phyloP scores from a whole-genome alignment of 2,888 invertebrate species.

The Cheilosia impressa region DNA sequence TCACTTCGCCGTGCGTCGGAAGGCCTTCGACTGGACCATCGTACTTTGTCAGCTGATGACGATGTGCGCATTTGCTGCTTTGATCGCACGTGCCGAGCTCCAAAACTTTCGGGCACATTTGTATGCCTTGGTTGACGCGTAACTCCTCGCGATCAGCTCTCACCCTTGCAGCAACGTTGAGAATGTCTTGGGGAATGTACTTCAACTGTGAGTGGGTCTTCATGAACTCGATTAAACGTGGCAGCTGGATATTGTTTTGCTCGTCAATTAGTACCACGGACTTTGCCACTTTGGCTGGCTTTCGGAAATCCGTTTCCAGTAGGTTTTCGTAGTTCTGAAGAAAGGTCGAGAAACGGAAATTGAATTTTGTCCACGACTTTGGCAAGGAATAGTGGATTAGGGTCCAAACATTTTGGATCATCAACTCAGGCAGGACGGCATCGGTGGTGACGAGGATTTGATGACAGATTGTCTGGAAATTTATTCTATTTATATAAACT shows the following conservation, averaged over 20 bases:
- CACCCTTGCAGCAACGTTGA: constrained; percentile 75
- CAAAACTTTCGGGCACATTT: constrained; percentile 85
- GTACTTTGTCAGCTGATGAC: constrained; percentile 86
- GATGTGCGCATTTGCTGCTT: constrained; percentile 85
- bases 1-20: constrained; percentile 54
- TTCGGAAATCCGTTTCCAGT: constrained; percentile 72
- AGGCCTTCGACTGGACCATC: constrained; percentile 81
- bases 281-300: constrained; percentile 74
- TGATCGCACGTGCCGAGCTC: constrained; percentile 87
- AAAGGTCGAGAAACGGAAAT: constrained; percentile 88
- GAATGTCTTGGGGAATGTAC: constrained; percentile 78
- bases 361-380: constrained; percentile 87
- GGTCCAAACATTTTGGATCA: constrained; percentile 87
- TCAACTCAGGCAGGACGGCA: constrained; percentile 86
- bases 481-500: neutral
- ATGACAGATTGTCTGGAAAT: constrained; percentile 74
- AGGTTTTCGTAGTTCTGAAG: constrained; percentile 85
- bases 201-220: constrained; percentile 79
- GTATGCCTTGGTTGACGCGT: constrained; percentile 71
- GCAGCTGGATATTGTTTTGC: constrained; percentile 85
- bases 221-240: constrained; percentile 86
- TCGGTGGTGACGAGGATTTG: constrained; percentile 88
- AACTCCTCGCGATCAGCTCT: constrained; percentile 76
- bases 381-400: constrained; percentile 90
- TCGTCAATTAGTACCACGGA: constrained; percentile 86